phyloP scores from a whole-genome alignment of 1,140 invertebrate genomes.

The Bombus cullumanus region DNA sequence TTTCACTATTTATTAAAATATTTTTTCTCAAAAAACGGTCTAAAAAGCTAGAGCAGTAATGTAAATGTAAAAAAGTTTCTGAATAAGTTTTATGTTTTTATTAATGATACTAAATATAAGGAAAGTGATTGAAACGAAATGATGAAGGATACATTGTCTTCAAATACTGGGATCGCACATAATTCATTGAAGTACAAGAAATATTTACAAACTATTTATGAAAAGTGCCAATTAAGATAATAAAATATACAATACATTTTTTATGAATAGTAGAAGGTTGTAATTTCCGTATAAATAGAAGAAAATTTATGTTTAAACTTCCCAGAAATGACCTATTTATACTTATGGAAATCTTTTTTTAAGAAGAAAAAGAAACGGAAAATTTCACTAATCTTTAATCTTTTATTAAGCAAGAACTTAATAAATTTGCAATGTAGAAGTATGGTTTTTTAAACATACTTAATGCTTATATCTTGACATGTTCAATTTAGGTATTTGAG shows the following conservation, averaged over 20 bases:
- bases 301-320: background rate
- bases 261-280: background rate
- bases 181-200: background rate
- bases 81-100: background rate
- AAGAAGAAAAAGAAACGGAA: background rate
- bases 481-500: background rate
- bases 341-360: background rate
- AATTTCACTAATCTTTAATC: background rate
- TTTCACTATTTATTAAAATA: slow-evolving; percentile 80
- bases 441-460: background rate
- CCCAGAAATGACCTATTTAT: background rate
- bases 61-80: background rate
- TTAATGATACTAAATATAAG: background rate
- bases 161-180: background rate
- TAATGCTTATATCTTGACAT: background rate
- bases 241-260: slow-evolving; percentile 8
- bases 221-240: background rate
- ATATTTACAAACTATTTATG: background rate
- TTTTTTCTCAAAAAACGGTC: slow-evolving; percentile 60
- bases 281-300: background rate
- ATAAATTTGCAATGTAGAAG: background rate
- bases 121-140: background rate
- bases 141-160: background rate
- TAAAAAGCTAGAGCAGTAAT: background rate
- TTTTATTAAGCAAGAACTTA: background rate